Percentiles rank a stretch among this genome's conserved stretches.
Conservation (phyloP, 2,888 invertebrate species). For the Aleiodes leptofemur region DNA sequence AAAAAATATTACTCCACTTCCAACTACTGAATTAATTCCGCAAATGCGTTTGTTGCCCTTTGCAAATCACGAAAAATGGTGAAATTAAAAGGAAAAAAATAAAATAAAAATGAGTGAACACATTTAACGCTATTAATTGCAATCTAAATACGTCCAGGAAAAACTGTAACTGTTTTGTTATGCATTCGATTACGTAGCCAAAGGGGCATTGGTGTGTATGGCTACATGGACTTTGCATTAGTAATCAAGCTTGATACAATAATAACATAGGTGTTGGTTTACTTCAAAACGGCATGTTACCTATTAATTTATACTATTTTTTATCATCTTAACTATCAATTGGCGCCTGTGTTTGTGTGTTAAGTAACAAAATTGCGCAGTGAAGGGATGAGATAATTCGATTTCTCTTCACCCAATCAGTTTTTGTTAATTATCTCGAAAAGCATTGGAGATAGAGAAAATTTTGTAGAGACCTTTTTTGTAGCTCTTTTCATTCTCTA, state of each 20-base stretch:
- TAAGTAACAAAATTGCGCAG: too few relatives aligned
- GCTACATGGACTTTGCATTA: conserved; percentile 45
- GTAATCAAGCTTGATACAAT: conserved; percentile 40
- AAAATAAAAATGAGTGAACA: not conserved
- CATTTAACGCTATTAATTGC: conserved; percentile 9
- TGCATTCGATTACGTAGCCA: conserved; percentile 28
- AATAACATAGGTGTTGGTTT: conserved; percentile 43
- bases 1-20: too few relatives aligned
- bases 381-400: too few relatives aligned
- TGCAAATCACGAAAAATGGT: too few relatives aligned
- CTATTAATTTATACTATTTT: conserved; percentile 40
- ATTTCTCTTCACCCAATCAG: too few relatives aligned
- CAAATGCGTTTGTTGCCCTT: too few relatives aligned
- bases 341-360: not conserved
- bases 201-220: conserved; percentile 38
- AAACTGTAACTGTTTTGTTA: conserved; percentile 37
- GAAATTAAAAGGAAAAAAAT: too few relatives aligned
- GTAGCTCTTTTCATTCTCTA: too few relatives aligned
- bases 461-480: too few relatives aligned
- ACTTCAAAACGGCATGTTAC: conserved; percentile 40
- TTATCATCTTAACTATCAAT: conserved; percentile 12
- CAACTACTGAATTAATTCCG: too few relatives aligned
- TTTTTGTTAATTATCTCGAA: too few relatives aligned
- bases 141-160: conserved; percentile 24
- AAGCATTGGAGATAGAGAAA: too few relatives aligned